Evolutionary conservation across 1,140 invertebrate species (phyloP).

Genomic region (Calosoma granatense): DNA sequence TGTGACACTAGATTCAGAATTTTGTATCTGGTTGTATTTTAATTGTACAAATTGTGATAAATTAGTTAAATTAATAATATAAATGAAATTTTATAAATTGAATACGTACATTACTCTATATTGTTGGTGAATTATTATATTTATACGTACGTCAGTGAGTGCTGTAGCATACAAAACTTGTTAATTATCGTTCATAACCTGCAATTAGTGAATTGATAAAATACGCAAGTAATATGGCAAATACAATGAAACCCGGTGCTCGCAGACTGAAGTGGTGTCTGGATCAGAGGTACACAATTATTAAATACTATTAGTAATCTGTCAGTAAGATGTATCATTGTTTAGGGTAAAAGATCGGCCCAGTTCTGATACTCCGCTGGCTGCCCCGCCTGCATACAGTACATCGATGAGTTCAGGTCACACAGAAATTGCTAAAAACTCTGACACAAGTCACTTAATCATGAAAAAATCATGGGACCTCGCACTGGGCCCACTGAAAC

Average conservation of each 20-base stretch:
- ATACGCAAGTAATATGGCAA: background rate
- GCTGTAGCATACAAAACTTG: no score
- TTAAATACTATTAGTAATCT: no score
- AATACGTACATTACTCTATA: no score
- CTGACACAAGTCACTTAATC: conserved; percentile 71
- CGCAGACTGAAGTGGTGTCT: background rate
- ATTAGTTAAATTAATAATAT: no score
- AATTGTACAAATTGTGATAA: no score
- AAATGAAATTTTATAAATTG: no score
- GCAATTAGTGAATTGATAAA: background rate
- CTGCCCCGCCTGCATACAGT: conserved; percentile 76
- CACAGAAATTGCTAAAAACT: conserved; percentile 62
- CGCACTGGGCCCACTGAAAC: conserved; percentile 87
- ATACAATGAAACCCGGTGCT: background rate
- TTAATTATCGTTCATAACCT: no score
- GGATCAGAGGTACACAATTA: background rate
- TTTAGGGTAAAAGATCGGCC: conserved; percentile 1
- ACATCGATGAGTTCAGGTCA: conserved; percentile 56
- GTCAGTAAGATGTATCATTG: background rate
- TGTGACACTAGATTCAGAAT: no score
- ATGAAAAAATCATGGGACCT: conserved; percentile 98
- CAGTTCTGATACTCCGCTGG: conserved; percentile 31
- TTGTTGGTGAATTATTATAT: no score
- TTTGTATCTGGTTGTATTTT: no score
- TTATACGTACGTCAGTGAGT: no score